phyloP scores from a whole-genome alignment of 2,113 vertebrate species.

The Platichthys flesus region DNA sequence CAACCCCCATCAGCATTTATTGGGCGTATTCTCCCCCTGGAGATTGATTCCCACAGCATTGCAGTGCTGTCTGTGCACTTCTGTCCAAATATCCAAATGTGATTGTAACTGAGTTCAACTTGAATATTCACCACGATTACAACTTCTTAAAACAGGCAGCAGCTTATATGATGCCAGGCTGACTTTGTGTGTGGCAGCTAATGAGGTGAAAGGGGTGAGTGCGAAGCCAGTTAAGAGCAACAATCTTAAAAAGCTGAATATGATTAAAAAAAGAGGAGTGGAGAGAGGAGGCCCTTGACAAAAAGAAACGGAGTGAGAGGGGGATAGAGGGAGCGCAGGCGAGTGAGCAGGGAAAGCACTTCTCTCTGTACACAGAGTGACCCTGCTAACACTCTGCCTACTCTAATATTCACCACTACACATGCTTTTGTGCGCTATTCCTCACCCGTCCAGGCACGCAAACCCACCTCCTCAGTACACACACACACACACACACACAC shows the following conservation, averaged over 20 bases:
- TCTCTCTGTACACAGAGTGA: conserved; percentile 58
- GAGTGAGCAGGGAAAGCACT: conserved; percentile 55
- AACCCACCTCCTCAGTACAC: conserved; percentile 38
- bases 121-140: conserved; percentile 47
- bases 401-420: conserved; percentile 72
- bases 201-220: conserved; percentile 51
- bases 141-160: conserved; percentile 54
- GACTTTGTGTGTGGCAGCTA: conserved; percentile 58
- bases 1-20: conserved; percentile 53
- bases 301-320: conserved; percentile 42
- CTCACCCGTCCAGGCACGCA: conserved; percentile 49
- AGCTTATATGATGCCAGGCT: conserved; percentile 45
- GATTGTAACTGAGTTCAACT: conserved; percentile 35
- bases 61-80: conserved; percentile 30
- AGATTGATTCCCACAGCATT: conserved; percentile 63
- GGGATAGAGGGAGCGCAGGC: conserved; percentile 23
- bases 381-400: conserved; percentile 49
- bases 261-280: conserved; percentile 50
- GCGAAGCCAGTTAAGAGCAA: conserved; percentile 42
- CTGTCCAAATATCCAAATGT: conserved; percentile 41
- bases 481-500: conserved; percentile 13
- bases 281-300: conserved; percentile 18
- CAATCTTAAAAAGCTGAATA: conserved; percentile 58
- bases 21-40: conserved; percentile 39
- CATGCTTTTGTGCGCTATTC: conserved; percentile 64